phyloP scores from a whole-genome alignment of 2,888 invertebrate genomes.

The Pristionchus maxplancki region DNA sequence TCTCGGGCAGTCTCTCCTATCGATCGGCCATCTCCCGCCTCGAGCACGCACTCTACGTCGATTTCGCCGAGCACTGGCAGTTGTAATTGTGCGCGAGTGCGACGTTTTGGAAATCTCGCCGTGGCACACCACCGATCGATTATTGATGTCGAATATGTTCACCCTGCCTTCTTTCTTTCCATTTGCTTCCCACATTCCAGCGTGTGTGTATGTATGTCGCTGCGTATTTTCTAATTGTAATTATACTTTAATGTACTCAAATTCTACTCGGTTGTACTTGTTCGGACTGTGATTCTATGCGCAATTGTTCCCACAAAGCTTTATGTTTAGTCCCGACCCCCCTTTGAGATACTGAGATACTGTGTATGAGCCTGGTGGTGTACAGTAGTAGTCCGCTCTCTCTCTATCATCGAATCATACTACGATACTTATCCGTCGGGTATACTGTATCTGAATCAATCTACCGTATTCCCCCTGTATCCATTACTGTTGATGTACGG shows the following conservation, averaged over 20 bases:
- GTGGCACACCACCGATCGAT: background rate
- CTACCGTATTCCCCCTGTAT: conserved; percentile 25
- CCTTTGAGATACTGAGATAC: conserved; percentile 10
- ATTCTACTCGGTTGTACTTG: conserved; percentile 38
- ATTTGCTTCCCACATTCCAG: conserved; percentile 7
- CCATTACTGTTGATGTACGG: conserved; percentile 36
- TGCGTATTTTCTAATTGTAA: conserved; percentile 10
- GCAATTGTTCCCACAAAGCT: conserved; percentile 37
- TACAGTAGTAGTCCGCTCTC: background rate
- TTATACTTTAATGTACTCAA: conserved; percentile 15
- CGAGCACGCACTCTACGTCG: conserved; percentile 75
- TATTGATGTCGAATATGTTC: background rate
- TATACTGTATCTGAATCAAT: conserved; percentile 47
- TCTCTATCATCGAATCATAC: conserved; percentile 1
- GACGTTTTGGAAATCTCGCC: background rate
- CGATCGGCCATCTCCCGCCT: conserved; percentile 70
- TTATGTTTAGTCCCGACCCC: conserved; percentile 2
- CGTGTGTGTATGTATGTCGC: background rate
- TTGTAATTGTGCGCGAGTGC: conserved; percentile 57
- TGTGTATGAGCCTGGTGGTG: conserved; percentile 31
- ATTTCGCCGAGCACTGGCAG: conserved; percentile 77
- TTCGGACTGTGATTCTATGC: conserved; percentile 40
- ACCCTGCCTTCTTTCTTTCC: background rate
- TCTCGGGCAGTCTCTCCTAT: conserved; percentile 71
- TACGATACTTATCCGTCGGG: conserved; percentile 34